A percentile compares a stretch with the other conserved stretches of the same genome.
Evolutionary conservation across 2,797 vertebrate genomes (phyloP).

Genomic region (Otolemur crassicaudatus): DNA sequence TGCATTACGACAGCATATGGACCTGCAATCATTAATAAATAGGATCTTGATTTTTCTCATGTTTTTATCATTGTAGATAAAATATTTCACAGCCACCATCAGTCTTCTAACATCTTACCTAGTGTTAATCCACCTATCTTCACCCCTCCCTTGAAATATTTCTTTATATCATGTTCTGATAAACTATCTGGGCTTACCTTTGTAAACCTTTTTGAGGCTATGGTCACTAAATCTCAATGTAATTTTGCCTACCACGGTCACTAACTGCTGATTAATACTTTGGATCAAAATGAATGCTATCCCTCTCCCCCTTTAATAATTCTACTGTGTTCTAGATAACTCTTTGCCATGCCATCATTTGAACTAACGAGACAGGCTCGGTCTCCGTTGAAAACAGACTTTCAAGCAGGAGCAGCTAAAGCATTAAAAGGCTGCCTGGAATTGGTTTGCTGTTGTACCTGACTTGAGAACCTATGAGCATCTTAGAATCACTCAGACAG

Average conservation of each 20-base stretch:
- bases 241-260: neutral
- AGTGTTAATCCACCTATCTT: neutral
- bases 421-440: neutral
- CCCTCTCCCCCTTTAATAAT: neutral
- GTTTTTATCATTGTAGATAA: neutral
- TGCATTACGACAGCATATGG: neutral
- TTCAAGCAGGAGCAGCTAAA: neutral
- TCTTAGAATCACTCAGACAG: constrained; percentile 10
- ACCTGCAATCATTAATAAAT: neutral
- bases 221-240: neutral
- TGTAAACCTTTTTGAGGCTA: neutral
- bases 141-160: neutral
- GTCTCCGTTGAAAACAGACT: neutral
- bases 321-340: neutral
- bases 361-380: neutral
- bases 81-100: neutral
- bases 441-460: neutral
- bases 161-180: neutral
- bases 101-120: neutral
- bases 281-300: neutral
- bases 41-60: neutral
- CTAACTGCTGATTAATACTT: neutral
- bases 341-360: neutral
- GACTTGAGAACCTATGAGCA: neutral
- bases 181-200: neutral